Evolutionary conservation across 2,888 invertebrate species (phyloP).

Genomic region (Trissolcus japonicus): DNA sequence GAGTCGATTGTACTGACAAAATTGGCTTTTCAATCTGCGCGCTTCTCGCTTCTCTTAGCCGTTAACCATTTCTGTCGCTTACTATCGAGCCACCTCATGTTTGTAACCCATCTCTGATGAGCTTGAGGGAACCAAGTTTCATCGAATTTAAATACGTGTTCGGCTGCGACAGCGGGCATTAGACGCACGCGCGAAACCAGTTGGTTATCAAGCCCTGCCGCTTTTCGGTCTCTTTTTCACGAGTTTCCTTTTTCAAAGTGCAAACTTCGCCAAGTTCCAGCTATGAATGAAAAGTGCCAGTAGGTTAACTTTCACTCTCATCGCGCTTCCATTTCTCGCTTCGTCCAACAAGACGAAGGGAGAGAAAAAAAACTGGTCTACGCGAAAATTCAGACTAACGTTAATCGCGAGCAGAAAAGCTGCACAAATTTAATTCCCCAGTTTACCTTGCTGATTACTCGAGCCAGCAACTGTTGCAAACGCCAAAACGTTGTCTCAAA

Average conservation of each 20-base stretch:
- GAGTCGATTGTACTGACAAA: slow-evolving; percentile 74
- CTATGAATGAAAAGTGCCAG: slow-evolving; percentile 56
- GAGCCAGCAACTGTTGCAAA: slow-evolving; percentile 1
- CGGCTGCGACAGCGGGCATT: slow-evolving; percentile 64
- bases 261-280: slow-evolving; percentile 41
- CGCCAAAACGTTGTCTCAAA: slow-evolving; percentile 21
- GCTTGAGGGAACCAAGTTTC: slow-evolving; percentile 69
- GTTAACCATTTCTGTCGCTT: slow-evolving; percentile 53
- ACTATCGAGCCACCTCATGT: slow-evolving; percentile 44
- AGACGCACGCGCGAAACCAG: slow-evolving; percentile 58
- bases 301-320: slow-evolving; percentile 58
- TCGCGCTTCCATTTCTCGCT: slow-evolving; percentile 15
- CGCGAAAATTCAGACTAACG: slow-evolving; percentile 34
- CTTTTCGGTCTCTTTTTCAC: slow-evolving; percentile 51
- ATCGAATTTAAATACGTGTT: slow-evolving; percentile 71
- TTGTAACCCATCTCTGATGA: slow-evolving; percentile 60
- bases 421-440: slow-evolving; percentile 41
- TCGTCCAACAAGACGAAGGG: slow-evolving; percentile 19
- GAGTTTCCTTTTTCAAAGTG: slow-evolving; percentile 55
- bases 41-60: slow-evolving; percentile 54
- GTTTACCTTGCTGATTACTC: slow-evolving; percentile 40
- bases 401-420: slow-evolving; percentile 43
- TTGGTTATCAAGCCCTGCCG: slow-evolving; percentile 29
- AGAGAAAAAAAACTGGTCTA: slow-evolving; percentile 16
- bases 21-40: slow-evolving; percentile 72